Evolutionary conservation across 2,113 vertebrate genomes (phyloP).

Genomic region (Platichthys flesus): DNA sequence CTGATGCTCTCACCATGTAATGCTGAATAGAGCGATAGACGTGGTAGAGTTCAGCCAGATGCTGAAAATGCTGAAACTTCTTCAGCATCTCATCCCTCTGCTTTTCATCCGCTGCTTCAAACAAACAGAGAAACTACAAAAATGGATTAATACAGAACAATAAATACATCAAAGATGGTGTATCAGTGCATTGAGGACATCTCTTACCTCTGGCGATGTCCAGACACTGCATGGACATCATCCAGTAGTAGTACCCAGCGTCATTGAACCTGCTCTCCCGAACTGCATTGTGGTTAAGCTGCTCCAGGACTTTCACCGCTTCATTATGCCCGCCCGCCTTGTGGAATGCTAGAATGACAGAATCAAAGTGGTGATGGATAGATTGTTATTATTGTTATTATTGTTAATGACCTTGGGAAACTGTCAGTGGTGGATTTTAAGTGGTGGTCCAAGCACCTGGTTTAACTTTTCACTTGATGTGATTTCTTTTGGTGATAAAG

Average conservation of each 20-base stretch:
- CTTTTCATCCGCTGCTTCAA: slow-evolving; percentile 67
- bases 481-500: neutral
- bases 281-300: slow-evolving; percentile 95
- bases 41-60: slow-evolving; percentile 94
- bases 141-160: neutral
- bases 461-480: slow-evolving; percentile 7
- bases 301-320: slow-evolving; percentile 93
- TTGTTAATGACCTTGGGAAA: neutral
- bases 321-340: slow-evolving; percentile 90
- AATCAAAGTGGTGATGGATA: slow-evolving; percentile 4
- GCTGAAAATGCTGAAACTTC: slow-evolving; percentile 95
- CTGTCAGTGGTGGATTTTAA: too few species aligned
- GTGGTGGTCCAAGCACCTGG: too few species aligned
- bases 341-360: slow-evolving; percentile 81
- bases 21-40: slow-evolving; percentile 94
- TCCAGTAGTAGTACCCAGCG: slow-evolving; percentile 96
- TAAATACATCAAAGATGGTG: neutral
- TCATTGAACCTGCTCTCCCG: slow-evolving; percentile 94
- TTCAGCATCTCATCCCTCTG: slow-evolving; percentile 88
- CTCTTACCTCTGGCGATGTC: slow-evolving; percentile 92
- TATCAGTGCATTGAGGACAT: neutral
- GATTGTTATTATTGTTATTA: neutral
- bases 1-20: slow-evolving; percentile 85
- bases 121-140: slow-evolving; percentile 2
- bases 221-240: slow-evolving; percentile 98